A percentile compares a stretch with the other conserved stretches of the same genome.
These are phyloP conservation scores for Hirtodrosophila cameraria DNA, from an alignment of 2,888 invertebrate species.

Conservation along the genomic window DNA sequence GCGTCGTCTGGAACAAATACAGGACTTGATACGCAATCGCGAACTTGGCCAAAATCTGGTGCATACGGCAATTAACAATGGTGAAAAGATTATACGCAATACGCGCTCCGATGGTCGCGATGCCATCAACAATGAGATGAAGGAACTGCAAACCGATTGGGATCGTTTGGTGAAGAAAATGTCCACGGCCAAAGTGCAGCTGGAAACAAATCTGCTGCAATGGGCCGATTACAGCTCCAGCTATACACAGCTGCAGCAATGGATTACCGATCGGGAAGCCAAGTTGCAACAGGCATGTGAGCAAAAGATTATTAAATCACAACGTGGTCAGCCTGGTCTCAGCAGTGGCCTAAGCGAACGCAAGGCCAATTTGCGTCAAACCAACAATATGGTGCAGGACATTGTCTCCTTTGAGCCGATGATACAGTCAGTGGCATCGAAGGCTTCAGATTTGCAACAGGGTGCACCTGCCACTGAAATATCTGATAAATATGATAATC, in stretches of 20 bases:
- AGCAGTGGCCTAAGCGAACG: conserved; percentile 92
- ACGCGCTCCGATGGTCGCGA: conserved; percentile 95
- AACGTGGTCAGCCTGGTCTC: conserved; percentile 91
- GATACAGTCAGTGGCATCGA: conserved; percentile 97
- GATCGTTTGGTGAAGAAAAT: conserved; percentile 95
- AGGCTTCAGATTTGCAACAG: conserved; percentile 96
- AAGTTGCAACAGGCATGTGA: conserved; percentile 95
- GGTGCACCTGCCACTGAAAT: conserved; percentile 96
- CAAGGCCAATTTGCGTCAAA: conserved; percentile 94
- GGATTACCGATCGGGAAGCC: conserved; percentile 97
- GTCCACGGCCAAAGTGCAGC: conserved; percentile 94
- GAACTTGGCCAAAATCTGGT: conserved; percentile 95
- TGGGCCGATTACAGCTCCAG: conserved; percentile 98
- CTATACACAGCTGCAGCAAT: conserved; percentile 95
- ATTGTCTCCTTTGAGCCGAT: conserved; percentile 98
- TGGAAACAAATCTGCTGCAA: conserved; percentile 95
- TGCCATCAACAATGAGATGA: conserved; percentile 92
- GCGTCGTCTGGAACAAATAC: conserved; percentile 90
- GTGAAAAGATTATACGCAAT: conserved; percentile 94
- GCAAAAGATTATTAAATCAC: conserved; percentile 91
- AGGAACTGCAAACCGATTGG: conserved; percentile 96
- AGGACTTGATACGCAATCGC: conserved; percentile 91
- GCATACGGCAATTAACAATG: conserved; percentile 93
- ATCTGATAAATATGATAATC: conserved; percentile 93
- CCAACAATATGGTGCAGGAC: conserved; percentile 97